phyloP scores from a whole-genome alignment of 2,888 invertebrate genomes.

The Nemotelus pantherinus region DNA sequence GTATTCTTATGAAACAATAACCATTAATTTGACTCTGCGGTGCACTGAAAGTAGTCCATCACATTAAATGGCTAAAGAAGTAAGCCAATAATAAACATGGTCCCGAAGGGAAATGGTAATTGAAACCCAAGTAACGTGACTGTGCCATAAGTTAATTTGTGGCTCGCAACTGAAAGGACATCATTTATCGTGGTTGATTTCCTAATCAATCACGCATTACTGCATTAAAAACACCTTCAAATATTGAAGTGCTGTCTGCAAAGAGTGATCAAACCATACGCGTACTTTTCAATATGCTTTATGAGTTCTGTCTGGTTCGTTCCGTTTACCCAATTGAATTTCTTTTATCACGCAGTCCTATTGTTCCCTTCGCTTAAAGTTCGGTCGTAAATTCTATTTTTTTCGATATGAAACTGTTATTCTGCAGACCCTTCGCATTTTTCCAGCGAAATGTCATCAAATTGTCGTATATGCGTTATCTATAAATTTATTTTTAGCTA shows the following conservation, averaged over 20 bases:
- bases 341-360: constrained; percentile 30
- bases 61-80: no score
- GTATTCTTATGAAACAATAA: no score
- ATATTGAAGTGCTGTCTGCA: constrained; percentile 10
- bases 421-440: constrained; percentile 5
- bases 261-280: background rate
- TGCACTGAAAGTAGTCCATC: no score
- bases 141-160: no score
- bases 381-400: constrained; percentile 28
- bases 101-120: no score
- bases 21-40: no score
- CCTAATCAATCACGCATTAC: constrained; percentile 40
- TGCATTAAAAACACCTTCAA: constrained; percentile 37
- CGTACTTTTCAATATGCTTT: background rate
- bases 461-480: constrained; percentile 27
- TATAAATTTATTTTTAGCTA: constrained; percentile 34
- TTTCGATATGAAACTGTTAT: background rate
- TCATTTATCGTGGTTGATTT: constrained; percentile 28
- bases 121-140: no score
- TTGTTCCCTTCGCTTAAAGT: background rate
- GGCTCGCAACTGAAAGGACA: background rate
- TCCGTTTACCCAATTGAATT: background rate
- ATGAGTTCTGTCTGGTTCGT: background rate
- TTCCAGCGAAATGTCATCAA: constrained; percentile 36
- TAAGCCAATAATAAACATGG: no score